Conservation (phyloP, 2,797 vertebrate species). For the Aeoliscus strigatus region DNA sequence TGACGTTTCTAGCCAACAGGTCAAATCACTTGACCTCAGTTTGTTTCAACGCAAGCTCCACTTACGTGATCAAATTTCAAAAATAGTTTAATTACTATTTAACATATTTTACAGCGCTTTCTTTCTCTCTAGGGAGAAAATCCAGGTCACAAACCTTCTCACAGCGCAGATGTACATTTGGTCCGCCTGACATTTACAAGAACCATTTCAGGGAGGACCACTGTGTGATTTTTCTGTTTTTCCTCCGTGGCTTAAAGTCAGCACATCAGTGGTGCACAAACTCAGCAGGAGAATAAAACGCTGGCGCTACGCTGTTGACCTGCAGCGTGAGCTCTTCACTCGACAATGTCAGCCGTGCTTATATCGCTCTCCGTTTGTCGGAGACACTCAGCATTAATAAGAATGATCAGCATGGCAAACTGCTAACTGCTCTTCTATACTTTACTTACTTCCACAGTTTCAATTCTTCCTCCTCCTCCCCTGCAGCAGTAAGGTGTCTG, state of each 20-base stretch:
- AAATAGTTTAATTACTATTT: too few species aligned
- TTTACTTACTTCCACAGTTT: too few species aligned
- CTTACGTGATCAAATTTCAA: neutral
- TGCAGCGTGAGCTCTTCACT: constrained; percentile 7
- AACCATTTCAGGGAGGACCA: too few species aligned
- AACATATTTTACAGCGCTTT: too few species aligned
- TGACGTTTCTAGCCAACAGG: neutral
- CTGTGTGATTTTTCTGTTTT: too few species aligned
- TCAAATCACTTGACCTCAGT: too few species aligned
- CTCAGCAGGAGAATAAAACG: neutral
- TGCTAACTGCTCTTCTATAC: constrained; percentile 24
- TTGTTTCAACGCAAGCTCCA: constrained; percentile 4
- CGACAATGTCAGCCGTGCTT: neutral
- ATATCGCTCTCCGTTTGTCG: neutral
- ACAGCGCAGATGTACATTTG: too few species aligned
- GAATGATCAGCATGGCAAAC: constrained; percentile 18
- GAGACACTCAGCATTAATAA: constrained; percentile 7
- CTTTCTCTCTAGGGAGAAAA: too few species aligned
- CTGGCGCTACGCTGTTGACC: constrained; percentile 11
- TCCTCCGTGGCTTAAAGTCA: too few species aligned
- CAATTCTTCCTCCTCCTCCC: constrained; percentile 15
- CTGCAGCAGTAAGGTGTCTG: constrained; percentile 7
- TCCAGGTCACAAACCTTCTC: too few species aligned
- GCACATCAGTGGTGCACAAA: too few species aligned
- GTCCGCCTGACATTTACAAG: too few species aligned